Base-by-base conservation (phyloP, 2,113 vertebrate genomes). In the Rhinolophus sinicus region DNA sequence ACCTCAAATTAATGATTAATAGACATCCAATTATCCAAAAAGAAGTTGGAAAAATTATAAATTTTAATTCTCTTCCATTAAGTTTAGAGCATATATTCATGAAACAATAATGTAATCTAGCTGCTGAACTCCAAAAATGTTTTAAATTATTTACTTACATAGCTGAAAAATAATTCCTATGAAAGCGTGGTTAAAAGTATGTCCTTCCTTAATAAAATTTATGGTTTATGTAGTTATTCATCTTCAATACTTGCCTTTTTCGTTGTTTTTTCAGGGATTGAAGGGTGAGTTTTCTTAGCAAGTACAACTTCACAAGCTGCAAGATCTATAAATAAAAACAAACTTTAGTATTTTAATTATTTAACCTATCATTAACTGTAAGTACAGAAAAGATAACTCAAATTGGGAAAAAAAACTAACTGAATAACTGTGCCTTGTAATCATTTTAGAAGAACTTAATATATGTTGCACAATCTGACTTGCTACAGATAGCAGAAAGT, bases 321-420 rank as follows among this genome's bases (percentile, higher is more conserved):
- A 96, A 98, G 98, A 28, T 97, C 98, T 98, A 96, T 88, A 97
- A 97, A 98, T 92, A 96, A 85, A 98, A 98, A 98, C 92, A 96
- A 75, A 98, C 77, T 56, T 98, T 65, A 94, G 70, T 54, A 64
- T 73, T 95, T 76, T 89, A 84, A 67, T 90, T 93, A 95, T 50
- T 96, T 97, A 94, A 82, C n/a, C 3, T 69, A 1, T 40, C 22
- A 52, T 81, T 96, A 76, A 72, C 5, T 95, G 0, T 70, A 88
- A 76, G 50, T 81, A 89, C 1, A 95, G 35, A 96, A 40, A 86
- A 85, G 10, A 95, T 15, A 93, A 90, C 81, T 96, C 67, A 90
- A 95, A 96, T 90, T 84, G 80, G 64, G 11, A 72, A 96, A 81
- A 40, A 81, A 81, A 80, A 35, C 18, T 6, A 75, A 82, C 77